phyloP scores from a whole-genome alignment of 2,113 vertebrate species.

The Anarhynchus alexandrinus region DNA sequence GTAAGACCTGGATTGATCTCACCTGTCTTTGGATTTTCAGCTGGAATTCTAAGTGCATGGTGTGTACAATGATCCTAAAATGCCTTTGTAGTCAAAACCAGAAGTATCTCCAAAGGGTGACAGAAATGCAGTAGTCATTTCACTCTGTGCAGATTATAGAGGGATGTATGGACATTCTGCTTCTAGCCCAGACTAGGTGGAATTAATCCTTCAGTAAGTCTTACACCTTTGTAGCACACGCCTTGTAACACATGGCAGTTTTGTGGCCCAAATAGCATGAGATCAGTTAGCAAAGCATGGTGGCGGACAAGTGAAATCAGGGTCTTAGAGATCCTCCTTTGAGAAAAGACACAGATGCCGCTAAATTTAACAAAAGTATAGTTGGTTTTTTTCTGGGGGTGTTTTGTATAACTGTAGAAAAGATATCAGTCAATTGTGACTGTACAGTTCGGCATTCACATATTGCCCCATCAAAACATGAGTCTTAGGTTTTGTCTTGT shows the following conservation, averaged over 20 bases:
- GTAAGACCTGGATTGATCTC: neutral
- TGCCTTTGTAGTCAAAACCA: neutral
- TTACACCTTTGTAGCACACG: neutral
- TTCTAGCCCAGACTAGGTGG: neutral
- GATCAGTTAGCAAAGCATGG: neutral
- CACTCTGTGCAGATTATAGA: neutral
- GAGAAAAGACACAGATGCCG: neutral
- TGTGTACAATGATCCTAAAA: neutral
- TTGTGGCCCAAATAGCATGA: neutral
- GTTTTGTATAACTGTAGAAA: neutral
- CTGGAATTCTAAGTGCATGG: neutral
- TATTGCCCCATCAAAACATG: neutral
- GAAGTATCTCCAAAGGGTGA: neutral
- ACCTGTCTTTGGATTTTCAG: neutral
- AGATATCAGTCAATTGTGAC: neutral
- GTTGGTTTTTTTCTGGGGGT: neutral
- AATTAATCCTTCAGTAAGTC: neutral
- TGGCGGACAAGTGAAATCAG: neutral
- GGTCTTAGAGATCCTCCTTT: neutral
- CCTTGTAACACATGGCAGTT: neutral
- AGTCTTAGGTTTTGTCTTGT: neutral
- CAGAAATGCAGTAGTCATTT: neutral
- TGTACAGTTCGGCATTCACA: neutral
- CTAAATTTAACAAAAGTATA: neutral
- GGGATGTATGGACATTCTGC: neutral